These are phyloP conservation scores for Drosophila mayaguana DNA, from an alignment of 2,888 invertebrate genomes.

Conservation along the genomic window DNA sequence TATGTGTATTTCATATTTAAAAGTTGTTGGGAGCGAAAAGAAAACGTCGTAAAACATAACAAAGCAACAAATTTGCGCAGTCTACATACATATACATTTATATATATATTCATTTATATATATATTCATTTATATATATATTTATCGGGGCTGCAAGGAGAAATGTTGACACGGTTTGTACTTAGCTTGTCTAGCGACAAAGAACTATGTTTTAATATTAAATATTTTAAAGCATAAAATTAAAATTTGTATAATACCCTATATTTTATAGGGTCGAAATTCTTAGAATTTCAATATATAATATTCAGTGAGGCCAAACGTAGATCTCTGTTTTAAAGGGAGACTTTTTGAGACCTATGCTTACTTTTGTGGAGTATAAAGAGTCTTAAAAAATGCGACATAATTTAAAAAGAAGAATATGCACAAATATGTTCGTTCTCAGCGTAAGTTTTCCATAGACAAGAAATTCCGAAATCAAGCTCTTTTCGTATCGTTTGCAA, in stretches of 20 bases:
- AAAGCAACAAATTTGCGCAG: constrained; percentile 66
- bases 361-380: too few relatives aligned
- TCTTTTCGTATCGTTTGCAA: not conserved
- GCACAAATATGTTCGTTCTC: not conserved
- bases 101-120: constrained; percentile 17
- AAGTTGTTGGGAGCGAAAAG: constrained; percentile 24
- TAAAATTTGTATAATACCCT: not conserved
- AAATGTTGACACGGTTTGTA: not conserved
- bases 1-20: constrained; percentile 1
- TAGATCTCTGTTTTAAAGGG: too few relatives aligned
- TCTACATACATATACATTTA: constrained; percentile 61
- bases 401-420: too few relatives aligned
- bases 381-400: too few relatives aligned
- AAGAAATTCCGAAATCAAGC: not conserved
- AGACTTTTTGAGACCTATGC: too few relatives aligned
- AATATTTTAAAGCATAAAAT: not conserved
- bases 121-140: constrained; percentile 16
- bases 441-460: not conserved
- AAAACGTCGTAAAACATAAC: constrained; percentile 42
- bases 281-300: not conserved
- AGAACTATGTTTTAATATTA: not conserved
- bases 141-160: constrained; percentile 1
- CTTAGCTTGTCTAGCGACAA: not conserved
- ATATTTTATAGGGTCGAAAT: not conserved
- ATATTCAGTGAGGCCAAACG: too few relatives aligned